These are phyloP conservation scores for Metalampra italica DNA, from an alignment of 2,888 invertebrate genomes.

Conservation along the genomic window DNA sequence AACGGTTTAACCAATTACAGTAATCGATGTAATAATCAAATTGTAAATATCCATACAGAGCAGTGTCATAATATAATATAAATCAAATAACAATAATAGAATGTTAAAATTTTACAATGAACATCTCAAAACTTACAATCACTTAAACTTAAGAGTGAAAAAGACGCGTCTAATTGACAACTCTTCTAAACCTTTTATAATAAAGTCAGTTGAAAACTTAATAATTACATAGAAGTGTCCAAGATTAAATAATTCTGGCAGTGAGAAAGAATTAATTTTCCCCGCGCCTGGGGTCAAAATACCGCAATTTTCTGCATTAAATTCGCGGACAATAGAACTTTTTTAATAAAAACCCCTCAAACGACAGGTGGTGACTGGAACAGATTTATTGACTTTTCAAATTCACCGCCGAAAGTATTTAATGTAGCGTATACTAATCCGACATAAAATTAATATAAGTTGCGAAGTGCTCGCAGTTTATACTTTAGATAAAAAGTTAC, in stretches of 20 bases:
- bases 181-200: too few species aligned
- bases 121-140: too few species aligned
- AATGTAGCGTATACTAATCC: conserved; percentile 17
- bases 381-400: conserved; percentile 58
- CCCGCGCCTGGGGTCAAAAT: conserved; percentile 34
- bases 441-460: conserved; percentile 11
- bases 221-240: not conserved
- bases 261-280: conserved; percentile 31
- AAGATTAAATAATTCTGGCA: conserved; percentile 20
- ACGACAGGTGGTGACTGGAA: conserved; percentile 50
- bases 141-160: too few species aligned
- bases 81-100: too few species aligned
- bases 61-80: too few species aligned
- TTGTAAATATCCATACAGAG: too few species aligned
- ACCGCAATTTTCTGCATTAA: conserved; percentile 35
- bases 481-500: too few species aligned
- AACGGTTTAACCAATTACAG: too few species aligned
- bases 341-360: conserved; percentile 58
- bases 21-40: too few species aligned
- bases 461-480: not conserved
- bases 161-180: too few species aligned
- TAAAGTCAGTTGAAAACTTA: not conserved
- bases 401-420: conserved; percentile 39
- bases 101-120: too few species aligned
- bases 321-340: conserved; percentile 54